These are phyloP conservation scores for Drosophila greeni DNA, from an alignment of 2,888 invertebrate species.

Conservation along the genomic window DNA sequence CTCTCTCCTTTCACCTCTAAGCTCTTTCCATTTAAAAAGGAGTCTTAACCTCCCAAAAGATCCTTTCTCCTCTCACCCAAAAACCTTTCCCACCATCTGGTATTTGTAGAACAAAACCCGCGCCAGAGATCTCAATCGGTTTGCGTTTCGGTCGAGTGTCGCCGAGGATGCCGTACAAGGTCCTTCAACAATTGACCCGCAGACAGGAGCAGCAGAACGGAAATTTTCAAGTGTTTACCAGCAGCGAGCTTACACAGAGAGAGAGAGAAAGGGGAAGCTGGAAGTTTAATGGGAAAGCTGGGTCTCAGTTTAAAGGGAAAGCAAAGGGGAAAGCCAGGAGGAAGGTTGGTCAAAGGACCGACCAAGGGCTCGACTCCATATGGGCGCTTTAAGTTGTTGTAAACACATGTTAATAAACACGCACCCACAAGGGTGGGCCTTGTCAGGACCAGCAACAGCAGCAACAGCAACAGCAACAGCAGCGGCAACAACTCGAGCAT, in stretches of 20 bases:
- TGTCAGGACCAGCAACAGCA: conserved; percentile 66
- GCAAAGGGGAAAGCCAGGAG: background rate
- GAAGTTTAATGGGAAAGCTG: conserved; percentile 8
- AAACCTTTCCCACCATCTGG: conserved; percentile 24
- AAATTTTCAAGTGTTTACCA: conserved; percentile 74
- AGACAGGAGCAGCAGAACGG: conserved; percentile 51
- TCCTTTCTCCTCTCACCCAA: background rate
- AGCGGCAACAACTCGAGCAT: conserved; percentile 63
- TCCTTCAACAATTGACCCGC: conserved; percentile 47
- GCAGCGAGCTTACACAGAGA: conserved; percentile 63
- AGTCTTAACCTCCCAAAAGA: background rate
- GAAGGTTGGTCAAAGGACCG: background rate
- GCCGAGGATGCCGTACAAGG: conserved; percentile 19
- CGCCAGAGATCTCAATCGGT: conserved; percentile 20
- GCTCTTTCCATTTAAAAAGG: background rate
- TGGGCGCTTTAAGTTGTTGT: conserved; percentile 74
- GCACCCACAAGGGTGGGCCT: conserved; percentile 38
- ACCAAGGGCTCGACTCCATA: conserved; percentile 51
- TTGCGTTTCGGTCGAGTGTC: conserved; percentile 17
- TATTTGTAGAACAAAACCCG: background rate
- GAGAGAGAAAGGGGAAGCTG: background rate
- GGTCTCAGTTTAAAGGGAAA: conserved; percentile 13
- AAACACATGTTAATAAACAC: conserved; percentile 75
- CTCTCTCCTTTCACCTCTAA: background rate
- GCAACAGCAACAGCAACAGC: conserved; percentile 22